Conservation (phyloP, 2,888 invertebrate species). For the Hartigia nigra region DNA sequence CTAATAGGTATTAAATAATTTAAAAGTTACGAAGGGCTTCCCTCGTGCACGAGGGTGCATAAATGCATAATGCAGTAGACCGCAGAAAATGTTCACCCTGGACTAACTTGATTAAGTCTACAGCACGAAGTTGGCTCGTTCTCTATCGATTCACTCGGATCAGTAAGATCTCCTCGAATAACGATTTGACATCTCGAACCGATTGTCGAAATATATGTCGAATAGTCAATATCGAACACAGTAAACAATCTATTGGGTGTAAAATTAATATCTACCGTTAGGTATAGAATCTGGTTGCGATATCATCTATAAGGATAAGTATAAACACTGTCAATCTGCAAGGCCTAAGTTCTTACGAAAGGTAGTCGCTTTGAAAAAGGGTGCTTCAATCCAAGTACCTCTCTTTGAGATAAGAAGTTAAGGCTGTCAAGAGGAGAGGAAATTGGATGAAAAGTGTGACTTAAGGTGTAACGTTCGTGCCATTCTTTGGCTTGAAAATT, state of each 20-base stretch:
- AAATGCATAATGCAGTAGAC: background rate
- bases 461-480: slow-evolving; percentile 1
- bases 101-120: background rate
- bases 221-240: background rate
- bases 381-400: slow-evolving; percentile 35
- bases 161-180: background rate
- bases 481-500: background rate
- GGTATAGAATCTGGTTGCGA: background rate
- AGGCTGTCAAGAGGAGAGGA: slow-evolving; percentile 30
- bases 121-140: background rate
- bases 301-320: background rate
- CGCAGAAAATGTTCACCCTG: background rate
- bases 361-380: slow-evolving; percentile 20
- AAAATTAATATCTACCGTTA: background rate
- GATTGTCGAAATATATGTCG: background rate
- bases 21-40: background rate
- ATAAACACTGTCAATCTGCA: background rate
- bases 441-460: slow-evolving; percentile 39
- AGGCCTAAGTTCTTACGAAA: background rate
- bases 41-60: background rate
- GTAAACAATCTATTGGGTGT: background rate
- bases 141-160: background rate
- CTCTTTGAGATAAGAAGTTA: slow-evolving; percentile 17
- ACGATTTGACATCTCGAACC: background rate
- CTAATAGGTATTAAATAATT: background rate